phyloP scores from a whole-genome alignment of 2,113 vertebrate species.

The Dissostichus mawsoni region DNA sequence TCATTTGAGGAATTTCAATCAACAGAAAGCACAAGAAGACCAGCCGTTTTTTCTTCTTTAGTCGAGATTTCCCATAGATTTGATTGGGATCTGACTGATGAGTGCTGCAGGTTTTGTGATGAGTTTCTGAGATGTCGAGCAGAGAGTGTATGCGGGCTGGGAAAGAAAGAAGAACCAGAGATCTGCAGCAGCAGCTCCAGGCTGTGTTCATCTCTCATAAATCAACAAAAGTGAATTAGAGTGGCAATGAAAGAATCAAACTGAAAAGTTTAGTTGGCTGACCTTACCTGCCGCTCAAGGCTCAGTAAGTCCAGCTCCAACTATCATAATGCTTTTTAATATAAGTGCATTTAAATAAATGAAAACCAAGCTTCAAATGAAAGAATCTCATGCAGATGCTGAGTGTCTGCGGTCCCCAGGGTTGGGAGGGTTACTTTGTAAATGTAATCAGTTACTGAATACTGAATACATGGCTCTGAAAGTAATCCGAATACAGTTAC shows the following conservation, averaged over 20 bases:
- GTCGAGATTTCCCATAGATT: slow-evolving; percentile 2
- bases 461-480: too few relatives aligned
- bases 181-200: slow-evolving; percentile 23
- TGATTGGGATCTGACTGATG: slow-evolving; percentile 10
- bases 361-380: not conserved
- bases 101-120: slow-evolving; percentile 2
- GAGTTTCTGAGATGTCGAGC: not conserved
- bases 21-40: too few relatives aligned
- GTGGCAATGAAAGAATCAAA: not conserved
- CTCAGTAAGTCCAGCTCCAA: not conserved
- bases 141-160: not conserved
- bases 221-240: slow-evolving; percentile 34
- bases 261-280: slow-evolving; percentile 10
- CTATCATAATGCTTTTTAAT: not conserved
- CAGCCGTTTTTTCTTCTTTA: not conserved
- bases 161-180: slow-evolving; percentile 10
- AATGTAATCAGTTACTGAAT: too few relatives aligned
- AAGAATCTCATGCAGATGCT: not conserved
- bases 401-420: not conserved
- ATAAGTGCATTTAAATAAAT: not conserved
- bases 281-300: not conserved
- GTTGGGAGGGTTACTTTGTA: too few relatives aligned
- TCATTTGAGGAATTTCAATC: not conserved
- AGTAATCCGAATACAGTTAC: too few relatives aligned
- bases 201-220: slow-evolving; percentile 27